Base-by-base conservation (phyloP, 1,140 invertebrate genomes). In the Archivesica marissinica region DNA sequence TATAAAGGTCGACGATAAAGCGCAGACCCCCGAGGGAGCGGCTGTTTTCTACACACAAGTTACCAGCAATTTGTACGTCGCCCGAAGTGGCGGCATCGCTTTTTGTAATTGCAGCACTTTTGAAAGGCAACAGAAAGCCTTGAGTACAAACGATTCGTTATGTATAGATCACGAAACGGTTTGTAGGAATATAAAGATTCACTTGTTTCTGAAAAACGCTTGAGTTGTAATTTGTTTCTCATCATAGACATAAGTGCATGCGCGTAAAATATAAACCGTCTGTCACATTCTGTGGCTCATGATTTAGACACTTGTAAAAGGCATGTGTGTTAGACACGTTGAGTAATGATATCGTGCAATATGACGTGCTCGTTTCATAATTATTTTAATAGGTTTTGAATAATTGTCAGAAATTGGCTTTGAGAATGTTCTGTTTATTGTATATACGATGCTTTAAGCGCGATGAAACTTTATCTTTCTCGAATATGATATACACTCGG, bases 141-240 rank as follows among this genome's bases (percentile, higher is more conserved):
- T 20, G 33, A 15, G 38, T 20, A 66, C 38, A 66, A 66, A 66
- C 28, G 38, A n/a, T 44, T 41, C 20, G 66, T 70, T 70, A 70
- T 70, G 39, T n/a, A 3, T 70, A 70, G 7, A 70, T 70, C 66
- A 70, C 66, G 66, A 44, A 44, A 4, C 11, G 39, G 66, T 7
- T 25, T 41, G 13, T 47, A 25, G 39, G 17, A 50, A 50, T 50
- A 70, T 70, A 70, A 70, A 41, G 39, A 44, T 41, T 41, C 76
- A 78, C 76, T 78, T 78, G 76, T 78, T 78, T 64, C 39, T 7
- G 39, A 17, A 61, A 78, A 61, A 35, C 35, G 41, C 56, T 78
- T 64, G 56, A 78, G 56, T 61, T 66, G 38, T 78, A 64, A 64
- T 64, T 41, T 78, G 56, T 78, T 61, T 64, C 33, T 77, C 75